A percentile compares a stretch with the other conserved stretches of the same genome.
Evolutionary conservation across 2,113 vertebrate species (phyloP).

Genomic region (Gobiocypris rarus): DNA sequence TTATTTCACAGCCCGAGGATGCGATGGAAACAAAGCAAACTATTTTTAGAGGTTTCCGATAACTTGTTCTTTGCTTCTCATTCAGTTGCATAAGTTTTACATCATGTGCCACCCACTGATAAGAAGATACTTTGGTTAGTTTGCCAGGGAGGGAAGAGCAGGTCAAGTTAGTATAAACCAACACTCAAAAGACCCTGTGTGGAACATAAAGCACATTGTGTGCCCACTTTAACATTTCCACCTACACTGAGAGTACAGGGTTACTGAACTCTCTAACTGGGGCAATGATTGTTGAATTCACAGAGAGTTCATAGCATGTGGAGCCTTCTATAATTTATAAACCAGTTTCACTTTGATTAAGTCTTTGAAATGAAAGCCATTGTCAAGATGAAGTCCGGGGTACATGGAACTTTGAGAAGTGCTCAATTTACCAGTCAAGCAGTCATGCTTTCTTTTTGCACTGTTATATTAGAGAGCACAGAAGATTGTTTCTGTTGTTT

Average conservation of each 20-base stretch:
- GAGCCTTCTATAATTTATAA: neutral
- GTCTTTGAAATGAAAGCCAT: neutral
- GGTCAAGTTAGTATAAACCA: slow-evolving; percentile 30
- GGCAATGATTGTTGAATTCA: neutral
- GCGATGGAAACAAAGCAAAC: slow-evolving; percentile 2
- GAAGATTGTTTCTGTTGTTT: neutral
- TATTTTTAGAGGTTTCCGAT: slow-evolving; percentile 6
- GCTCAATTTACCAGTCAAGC: neutral
- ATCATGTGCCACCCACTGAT: slow-evolving; percentile 39
- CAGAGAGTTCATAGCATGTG: neutral
- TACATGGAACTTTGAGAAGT: neutral
- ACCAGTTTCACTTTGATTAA: neutral
- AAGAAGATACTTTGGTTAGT: slow-evolving; percentile 27
- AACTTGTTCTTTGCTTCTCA: slow-evolving; percentile 12
- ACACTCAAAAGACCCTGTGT: neutral
- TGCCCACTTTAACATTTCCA: slow-evolving; percentile 25
- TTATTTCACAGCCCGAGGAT: slow-evolving; percentile 32
- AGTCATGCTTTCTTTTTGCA: neutral
- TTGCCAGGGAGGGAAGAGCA: neutral
- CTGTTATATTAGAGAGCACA: neutral
- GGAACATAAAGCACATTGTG: neutral
- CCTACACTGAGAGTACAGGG: slow-evolving; percentile 7
- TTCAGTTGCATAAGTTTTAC: slow-evolving; percentile 31
- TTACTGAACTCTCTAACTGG: neutral
- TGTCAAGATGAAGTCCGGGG: slow-evolving; percentile 16